Conservation (phyloP, 2,797 vertebrate species). For the Periophthalmus magnuspinnatus region DNA sequence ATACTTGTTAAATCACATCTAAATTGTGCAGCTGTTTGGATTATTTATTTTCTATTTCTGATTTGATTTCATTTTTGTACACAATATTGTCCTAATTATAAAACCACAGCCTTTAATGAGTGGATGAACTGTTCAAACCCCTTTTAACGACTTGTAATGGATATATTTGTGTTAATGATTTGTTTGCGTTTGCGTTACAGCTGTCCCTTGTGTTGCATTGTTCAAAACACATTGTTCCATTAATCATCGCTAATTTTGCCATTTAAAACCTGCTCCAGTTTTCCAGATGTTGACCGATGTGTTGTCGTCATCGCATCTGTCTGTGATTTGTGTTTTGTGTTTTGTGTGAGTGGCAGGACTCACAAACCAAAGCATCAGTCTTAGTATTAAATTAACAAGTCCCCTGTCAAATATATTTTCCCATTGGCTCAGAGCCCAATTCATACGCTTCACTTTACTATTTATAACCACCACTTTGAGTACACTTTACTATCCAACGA, state of each 20-base stretch:
- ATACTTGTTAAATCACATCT: no score
- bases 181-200: slow-evolving; percentile 38
- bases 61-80: no score
- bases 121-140: not conserved
- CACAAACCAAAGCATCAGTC: slow-evolving; percentile 6
- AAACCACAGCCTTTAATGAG: no score
- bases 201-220: slow-evolving; percentile 30
- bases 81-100: no score
- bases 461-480: no score
- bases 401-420: not conserved
- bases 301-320: slow-evolving; percentile 12
- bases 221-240: slow-evolving; percentile 29
- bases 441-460: no score
- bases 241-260: slow-evolving; percentile 46
- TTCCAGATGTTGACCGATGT: slow-evolving; percentile 46
- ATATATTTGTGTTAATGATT: slow-evolving; percentile 28
- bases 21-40: no score
- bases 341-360: slow-evolving; percentile 33
- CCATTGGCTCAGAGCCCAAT: no score
- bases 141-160: slow-evolving; percentile 1
- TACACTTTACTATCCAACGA: no score
- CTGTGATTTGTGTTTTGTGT: slow-evolving; percentile 6
- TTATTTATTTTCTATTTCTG: no score
- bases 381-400: not conserved
- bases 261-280: slow-evolving; percentile 50